phyloP scores from a whole-genome alignment of 2,888 invertebrate genomes.

The Antitype chi region DNA sequence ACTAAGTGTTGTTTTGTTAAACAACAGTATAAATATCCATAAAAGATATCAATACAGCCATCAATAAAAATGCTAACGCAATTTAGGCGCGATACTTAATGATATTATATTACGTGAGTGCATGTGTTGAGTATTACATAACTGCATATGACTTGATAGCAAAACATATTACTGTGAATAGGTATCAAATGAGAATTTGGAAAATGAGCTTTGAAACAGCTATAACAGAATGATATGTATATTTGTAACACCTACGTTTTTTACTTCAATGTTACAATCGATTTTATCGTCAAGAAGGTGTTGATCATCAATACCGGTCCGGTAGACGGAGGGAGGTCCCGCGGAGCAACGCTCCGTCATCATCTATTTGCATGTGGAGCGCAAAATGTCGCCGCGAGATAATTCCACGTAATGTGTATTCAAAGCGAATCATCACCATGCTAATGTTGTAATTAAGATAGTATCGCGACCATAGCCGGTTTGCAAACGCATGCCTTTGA shows the following conservation, averaged over 20 bases:
- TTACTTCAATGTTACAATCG: slow-evolving; percentile 33
- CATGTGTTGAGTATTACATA: slow-evolving; percentile 57
- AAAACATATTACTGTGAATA: slow-evolving; percentile 55
- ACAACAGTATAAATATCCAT: slow-evolving; percentile 61
- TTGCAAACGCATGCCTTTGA: slow-evolving; percentile 59
- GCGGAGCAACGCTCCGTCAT: slow-evolving; percentile 39
- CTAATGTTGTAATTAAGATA: slow-evolving; percentile 85
- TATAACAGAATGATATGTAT: slow-evolving; percentile 38
- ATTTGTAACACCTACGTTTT: slow-evolving; percentile 47
- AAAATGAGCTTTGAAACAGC: slow-evolving; percentile 49
- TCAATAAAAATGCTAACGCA: slow-evolving; percentile 63
- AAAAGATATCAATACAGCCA: slow-evolving; percentile 64
- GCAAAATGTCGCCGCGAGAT: slow-evolving; percentile 72
- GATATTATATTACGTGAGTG: slow-evolving; percentile 59
- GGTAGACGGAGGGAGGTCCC: slow-evolving; percentile 49
- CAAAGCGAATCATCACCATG: slow-evolving; percentile 80
- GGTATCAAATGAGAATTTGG: slow-evolving; percentile 52
- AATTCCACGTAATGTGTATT: slow-evolving; percentile 75
- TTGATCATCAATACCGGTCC: slow-evolving; percentile 56
- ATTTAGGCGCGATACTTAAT: slow-evolving; percentile 58
- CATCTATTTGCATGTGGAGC: slow-evolving; percentile 70
- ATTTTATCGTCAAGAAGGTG: slow-evolving; percentile 25
- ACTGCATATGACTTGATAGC: slow-evolving; percentile 57
- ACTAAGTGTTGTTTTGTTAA: slow-evolving; percentile 67
- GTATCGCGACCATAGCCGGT: slow-evolving; percentile 74